Conservation (phyloP, 2,797 vertebrate genomes). For the Betta splendens region DNA sequence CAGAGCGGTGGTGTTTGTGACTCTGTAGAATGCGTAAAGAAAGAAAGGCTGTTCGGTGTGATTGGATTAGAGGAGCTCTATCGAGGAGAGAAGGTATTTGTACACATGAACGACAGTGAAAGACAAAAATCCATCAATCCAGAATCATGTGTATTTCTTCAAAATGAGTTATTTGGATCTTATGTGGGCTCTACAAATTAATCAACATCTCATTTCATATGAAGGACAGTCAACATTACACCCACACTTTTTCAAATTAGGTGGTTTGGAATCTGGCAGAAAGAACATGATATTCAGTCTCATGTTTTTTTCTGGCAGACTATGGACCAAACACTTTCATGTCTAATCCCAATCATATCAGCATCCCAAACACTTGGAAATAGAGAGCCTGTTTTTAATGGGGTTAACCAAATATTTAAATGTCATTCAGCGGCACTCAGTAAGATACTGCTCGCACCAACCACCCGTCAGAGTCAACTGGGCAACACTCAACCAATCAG, state of each 20-base stretch:
- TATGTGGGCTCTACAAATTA: neutral
- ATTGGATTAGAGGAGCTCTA: conserved; percentile 47
- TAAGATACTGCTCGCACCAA: conserved; percentile 3
- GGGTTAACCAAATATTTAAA: conserved; percentile 7
- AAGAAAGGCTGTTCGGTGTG: conserved; percentile 47
- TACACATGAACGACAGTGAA: conserved; percentile 16
- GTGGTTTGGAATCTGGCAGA: neutral
- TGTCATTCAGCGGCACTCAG: neutral
- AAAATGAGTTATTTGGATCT: conserved; percentile 16
- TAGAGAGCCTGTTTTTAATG: conserved; percentile 4
- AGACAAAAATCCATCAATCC: neutral
- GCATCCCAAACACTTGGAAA: conserved; percentile 9
- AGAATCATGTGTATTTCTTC: no score
- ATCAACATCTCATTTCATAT: conserved; percentile 5
- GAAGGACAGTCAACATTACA: conserved; percentile 18
- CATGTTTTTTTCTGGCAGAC: conserved; percentile 37
- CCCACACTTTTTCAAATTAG: conserved; percentile 16
- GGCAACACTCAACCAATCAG: conserved; percentile 18
- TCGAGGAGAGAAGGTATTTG: conserved; percentile 31
- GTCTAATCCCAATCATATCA: conserved; percentile 9
- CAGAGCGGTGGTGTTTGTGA: conserved; percentile 42
- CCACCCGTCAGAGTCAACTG: conserved; percentile 24
- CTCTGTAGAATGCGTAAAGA: conserved; percentile 6
- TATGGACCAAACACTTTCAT: conserved; percentile 25
- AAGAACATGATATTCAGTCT: conserved; percentile 4